Evolutionary conservation across 2,113 vertebrate genomes (phyloP), one percentile per base, ranked within the genome.

Genomic region (Clarias macrocephalus): DNA sequence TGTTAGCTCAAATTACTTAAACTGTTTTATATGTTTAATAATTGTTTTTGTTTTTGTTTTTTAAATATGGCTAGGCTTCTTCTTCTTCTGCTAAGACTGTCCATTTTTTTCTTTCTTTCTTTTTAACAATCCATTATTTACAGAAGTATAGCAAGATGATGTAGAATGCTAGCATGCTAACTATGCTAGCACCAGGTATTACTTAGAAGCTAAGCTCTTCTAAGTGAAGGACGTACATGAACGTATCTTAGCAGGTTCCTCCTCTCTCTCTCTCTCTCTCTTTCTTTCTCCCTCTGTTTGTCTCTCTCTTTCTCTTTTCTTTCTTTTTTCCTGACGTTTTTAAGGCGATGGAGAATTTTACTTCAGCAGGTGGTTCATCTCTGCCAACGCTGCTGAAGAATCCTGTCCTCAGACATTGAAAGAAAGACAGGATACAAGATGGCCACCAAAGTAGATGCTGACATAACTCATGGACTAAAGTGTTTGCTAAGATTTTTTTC

Each of bases 361-460:
- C 97, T 96, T 98, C 97, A 97, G 97, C 97, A 94, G 91, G 97
- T 96, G 97, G 97, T 96, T 98, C 97, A 96, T 98, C 96, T 98
- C 98, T 98, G 94, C 98, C 98, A 96, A 97, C 97, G 96, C 95
- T 98, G 96, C 96, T 97, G 97, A 98, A 97, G 97, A 99, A 98
- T 94, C 97, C 97, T 95, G 96, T 98, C 96, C 97, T 98, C 96
- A 97, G 97, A 96, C 97, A 98, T 96, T 99, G 97, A 98, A 75
- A 91, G 21, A 85, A 80, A 93, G 95, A 93, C 95, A 93, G 94
- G 95, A 94, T 95, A 93, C 93, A 93, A 95, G 95, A 91, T 94
- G 92, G 92, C 95, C 94, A 23, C 57, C 83, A 80, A 76, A 92
- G 73, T 80, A 68, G 33, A 63, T 25, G 54, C 83, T 62, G 12